Evolutionary conservation across 2,888 invertebrate genomes (phyloP).

Genomic region (Omphaloscelis lunosa): DNA sequence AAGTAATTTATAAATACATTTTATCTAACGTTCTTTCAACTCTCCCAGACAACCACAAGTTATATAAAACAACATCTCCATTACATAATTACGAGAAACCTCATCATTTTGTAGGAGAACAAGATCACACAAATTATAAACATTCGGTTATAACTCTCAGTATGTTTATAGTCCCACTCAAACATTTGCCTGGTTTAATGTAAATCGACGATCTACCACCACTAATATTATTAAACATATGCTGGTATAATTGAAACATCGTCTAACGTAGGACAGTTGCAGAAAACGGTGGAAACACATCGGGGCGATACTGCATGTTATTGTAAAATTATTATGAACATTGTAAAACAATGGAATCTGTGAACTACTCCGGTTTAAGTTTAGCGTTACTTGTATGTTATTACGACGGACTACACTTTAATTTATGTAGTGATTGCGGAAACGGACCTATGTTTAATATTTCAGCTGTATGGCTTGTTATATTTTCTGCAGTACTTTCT

Average conservation of each 20-base stretch:
- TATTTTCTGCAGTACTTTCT: too few relatives aligned
- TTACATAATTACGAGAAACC: constrained; percentile 64
- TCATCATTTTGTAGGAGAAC: constrained; percentile 65
- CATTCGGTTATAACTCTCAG: constrained; percentile 66
- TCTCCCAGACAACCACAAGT: neutral
- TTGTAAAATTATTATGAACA: constrained; percentile 72
- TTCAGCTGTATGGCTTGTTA: neutral
- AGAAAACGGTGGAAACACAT: constrained; percentile 68
- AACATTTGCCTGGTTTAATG: constrained; percentile 78
- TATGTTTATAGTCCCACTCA: constrained; percentile 72
- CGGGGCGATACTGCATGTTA: constrained; percentile 63
- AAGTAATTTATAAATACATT: constrained; percentile 3
- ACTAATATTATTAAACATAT: constrained; percentile 85
- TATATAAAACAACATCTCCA: constrained; percentile 18
- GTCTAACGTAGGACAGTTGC: constrained; percentile 77
- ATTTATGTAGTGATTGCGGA: constrained; percentile 12
- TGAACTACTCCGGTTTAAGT: constrained; percentile 41
- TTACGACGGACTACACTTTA: constrained; percentile 12
- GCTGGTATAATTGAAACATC: constrained; percentile 84
- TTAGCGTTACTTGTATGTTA: constrained; percentile 29
- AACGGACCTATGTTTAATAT: constrained; percentile 7
- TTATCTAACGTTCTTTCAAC: neutral
- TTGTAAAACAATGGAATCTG: constrained; percentile 75
- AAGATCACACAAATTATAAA: constrained; percentile 66
- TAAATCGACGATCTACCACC: constrained; percentile 74